A percentile compares a stretch with the other conserved stretches of the same genome.
Conservation (phyloP, 2,888 invertebrate species). For the Synanthedon tipuliformis region DNA sequence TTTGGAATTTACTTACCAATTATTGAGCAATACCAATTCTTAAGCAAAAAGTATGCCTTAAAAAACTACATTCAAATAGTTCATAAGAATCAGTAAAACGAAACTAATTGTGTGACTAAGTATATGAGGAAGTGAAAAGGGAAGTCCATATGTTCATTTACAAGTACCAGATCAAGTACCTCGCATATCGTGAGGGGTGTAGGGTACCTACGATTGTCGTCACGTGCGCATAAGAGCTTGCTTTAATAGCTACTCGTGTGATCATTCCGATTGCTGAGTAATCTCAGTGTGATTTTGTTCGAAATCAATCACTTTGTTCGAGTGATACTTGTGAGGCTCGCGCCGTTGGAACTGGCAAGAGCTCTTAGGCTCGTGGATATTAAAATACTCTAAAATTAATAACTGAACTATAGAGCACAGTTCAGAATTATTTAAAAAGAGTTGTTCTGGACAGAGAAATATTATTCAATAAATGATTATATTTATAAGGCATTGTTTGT, state of each 20-base stretch:
- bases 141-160: conserved; percentile 35
- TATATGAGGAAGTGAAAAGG: conserved; percentile 20
- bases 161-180: conserved; percentile 8
- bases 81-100: too few species aligned
- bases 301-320: neutral
- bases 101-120: too few species aligned
- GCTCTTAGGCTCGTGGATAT: conserved; percentile 1
- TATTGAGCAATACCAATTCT: too few species aligned
- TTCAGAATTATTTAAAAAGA: too few species aligned
- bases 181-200: conserved; percentile 9
- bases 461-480: too few species aligned
- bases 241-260: conserved; percentile 31
- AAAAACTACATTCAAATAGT: too few species aligned
- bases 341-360: neutral
- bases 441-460: too few species aligned
- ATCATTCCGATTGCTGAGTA: conserved; percentile 16
- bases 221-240: conserved; percentile 45
- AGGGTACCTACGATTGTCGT: conserved; percentile 15
- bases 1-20: too few species aligned
- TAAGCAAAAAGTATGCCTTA: too few species aligned
- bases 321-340: neutral
- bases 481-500: too few species aligned
- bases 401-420: too few species aligned
- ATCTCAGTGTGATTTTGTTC: neutral
- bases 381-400: neutral